Base-by-base conservation (phyloP, 2,888 invertebrate genomes). In the Oscheius myriophilus region DNA sequence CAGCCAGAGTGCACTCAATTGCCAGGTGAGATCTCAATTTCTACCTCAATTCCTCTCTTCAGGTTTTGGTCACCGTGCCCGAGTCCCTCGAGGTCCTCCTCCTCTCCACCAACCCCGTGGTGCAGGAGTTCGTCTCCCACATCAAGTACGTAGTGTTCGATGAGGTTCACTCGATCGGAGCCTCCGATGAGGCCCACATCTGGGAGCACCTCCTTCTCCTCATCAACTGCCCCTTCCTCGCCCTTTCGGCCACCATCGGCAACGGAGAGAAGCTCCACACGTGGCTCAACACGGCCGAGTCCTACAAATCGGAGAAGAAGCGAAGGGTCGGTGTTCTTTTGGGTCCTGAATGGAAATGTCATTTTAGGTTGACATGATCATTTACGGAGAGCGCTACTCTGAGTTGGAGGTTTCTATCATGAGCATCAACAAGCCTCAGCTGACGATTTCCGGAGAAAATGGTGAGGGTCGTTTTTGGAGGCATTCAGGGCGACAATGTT, bases 131-230 rank as follows among this genome's bases (percentile, higher is more conserved):
- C 67, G 79, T 83, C 25, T 76, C 79, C 1, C 76, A 82, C 26
- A 83, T 85, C 70, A 80, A 81, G 68, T 85, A 85, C 67, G 85
- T 85, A 41, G 80, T 85, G 54, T 83, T 85, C 58, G 85, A 85
- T 72, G 85, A 85, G 75, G 85, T 85, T 33, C 85, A 85, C 71
- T 85, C 78, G 21, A 84, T 84, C 52, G 83, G 82, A 70, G 80
- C 82, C 7, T 78, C 80, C 1, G 75, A 75, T 25, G 80, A 84
- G 23, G 83, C 84, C 0, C 80, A 82, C 64, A 79, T 83, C 52
- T 86, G 84, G 84, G 85, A 85, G 68, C 84, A 85, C 62, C 78
- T 85, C 23, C 80, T 85, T 14, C 75, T 86, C 43, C 74, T 86
- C 55, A 86, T 85, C 51, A 79, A 77, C 9, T 84, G 84, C 49